Evolutionary conservation across 2,797 vertebrate genomes (phyloP), one percentile per base, ranked within the genome.

Genomic region (Nyctibius grandis): DNA sequence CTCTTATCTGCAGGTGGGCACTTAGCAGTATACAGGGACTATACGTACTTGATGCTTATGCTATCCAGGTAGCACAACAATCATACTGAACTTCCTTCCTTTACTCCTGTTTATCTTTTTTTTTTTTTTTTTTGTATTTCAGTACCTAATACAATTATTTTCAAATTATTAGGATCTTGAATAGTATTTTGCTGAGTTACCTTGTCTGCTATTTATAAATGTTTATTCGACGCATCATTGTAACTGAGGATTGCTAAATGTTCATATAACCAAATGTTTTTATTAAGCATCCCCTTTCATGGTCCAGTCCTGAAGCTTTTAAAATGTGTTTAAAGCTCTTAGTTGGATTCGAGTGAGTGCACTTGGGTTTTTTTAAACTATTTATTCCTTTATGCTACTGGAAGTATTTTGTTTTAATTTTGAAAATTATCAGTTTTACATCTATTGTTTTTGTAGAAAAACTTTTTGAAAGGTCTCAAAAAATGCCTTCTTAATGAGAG

Each of bases 1-100:
- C 81, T 77, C 51, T 48, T 76, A 77, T 42, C 88, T 97, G 75
- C 95, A 95, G 84, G 86, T 95, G 92, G 74, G 81, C 92, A 84
- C 84, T 94, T 95, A 92, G 42, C 56, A 45, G 56, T 77, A 12
- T 77, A 40, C 6, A 28, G 75, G 78, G 81, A 89, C 65, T 83
- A 23, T 44, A 54, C 9, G 3, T 85, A 75, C 22, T 68, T 89
- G 89, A 48, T 95, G 33, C 45, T 87, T 79, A 97, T 78, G 38
- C 25, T 95, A 4, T 89, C 91, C 96, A 94, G 93, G 88, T 75
- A 4, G 4, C 50, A 56, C 12, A 92, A 6, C 23, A 42, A 15
- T 83, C 31, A 28, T 48, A 25, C 14, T 45, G 45, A 91, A 54
- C 18, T 88, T 63, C 8, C 40, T 91, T 79, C 33, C 22, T 63